Evolutionary conservation across 2,113 vertebrate species (phyloP).

Genomic region (Pluvialis apricaria): DNA sequence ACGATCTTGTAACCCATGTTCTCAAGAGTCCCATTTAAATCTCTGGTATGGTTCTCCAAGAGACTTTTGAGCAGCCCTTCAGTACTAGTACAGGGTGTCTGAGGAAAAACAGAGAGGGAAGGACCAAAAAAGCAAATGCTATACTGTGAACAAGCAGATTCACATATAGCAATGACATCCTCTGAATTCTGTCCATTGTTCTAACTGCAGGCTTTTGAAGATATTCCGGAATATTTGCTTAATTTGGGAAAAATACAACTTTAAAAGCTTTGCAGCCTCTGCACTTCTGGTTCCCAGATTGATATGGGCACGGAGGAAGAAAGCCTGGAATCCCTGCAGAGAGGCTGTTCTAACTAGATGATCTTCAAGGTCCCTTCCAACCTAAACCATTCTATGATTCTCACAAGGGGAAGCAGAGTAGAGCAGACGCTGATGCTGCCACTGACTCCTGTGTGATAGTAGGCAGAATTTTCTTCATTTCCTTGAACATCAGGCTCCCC

Average conservation of each 20-base stretch:
- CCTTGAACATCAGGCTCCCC: neutral
- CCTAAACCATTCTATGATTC: neutral
- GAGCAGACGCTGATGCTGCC: neutral
- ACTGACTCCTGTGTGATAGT: neutral
- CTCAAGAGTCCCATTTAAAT: neutral
- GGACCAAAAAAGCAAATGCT: neutral
- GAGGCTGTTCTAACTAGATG: neutral
- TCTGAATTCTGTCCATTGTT: neutral
- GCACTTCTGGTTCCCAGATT: neutral
- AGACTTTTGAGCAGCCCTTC: neutral
- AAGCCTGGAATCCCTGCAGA: neutral
- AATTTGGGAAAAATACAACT: neutral
- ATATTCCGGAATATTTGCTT: neutral
- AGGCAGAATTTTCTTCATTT: neutral
- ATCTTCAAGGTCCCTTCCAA: no score
- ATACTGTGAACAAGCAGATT: neutral
- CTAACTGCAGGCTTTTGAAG: neutral
- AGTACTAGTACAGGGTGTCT: neutral
- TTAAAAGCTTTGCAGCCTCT: neutral
- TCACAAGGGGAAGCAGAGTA: neutral
- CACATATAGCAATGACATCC: neutral
- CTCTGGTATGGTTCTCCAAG: neutral
- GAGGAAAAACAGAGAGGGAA: neutral
- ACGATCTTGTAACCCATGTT: neutral
- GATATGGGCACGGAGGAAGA: neutral